A percentile compares a stretch with the other conserved stretches of the same genome.
These are phyloP conservation scores for Cantharis flavilabris DNA, from an alignment of 2,888 invertebrate species.

Conservation along the genomic window DNA sequence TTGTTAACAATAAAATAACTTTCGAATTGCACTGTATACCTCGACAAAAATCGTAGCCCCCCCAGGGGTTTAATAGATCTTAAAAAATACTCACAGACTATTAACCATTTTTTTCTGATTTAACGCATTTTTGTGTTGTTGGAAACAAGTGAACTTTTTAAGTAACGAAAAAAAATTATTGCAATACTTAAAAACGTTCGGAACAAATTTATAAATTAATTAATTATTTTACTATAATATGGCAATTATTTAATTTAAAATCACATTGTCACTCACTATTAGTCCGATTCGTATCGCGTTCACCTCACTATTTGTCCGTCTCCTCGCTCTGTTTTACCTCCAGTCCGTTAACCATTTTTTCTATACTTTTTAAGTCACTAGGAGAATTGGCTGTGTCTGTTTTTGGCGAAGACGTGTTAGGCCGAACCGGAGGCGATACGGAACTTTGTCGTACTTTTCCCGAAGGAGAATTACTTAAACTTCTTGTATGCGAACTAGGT, in stretches of 20 bases:
- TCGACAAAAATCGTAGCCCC: not conserved
- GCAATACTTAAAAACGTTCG: not conserved
- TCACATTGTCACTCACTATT: slow-evolving; percentile 1
- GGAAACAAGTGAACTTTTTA: slow-evolving; percentile 2
- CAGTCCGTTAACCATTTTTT: slow-evolving; percentile 95
- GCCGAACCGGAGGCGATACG: slow-evolving; percentile 62
- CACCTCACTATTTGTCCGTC: slow-evolving; percentile 48
- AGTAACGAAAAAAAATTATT: slow-evolving; percentile 1
- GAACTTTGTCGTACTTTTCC: slow-evolving; percentile 55
- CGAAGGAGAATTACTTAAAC: slow-evolving; percentile 66
- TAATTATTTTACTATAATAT: not conserved
- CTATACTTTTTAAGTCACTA: slow-evolving; percentile 92
- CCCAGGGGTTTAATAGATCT: not conserved
- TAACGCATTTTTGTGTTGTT: not conserved
- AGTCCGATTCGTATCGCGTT: slow-evolving; percentile 2
- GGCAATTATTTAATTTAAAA: slow-evolving; percentile 9
- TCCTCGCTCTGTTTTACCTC: slow-evolving; percentile 75
- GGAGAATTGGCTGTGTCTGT: slow-evolving; percentile 63
- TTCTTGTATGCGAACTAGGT: slow-evolving; percentile 71
- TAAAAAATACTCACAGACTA: not conserved
- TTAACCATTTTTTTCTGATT: not conserved
- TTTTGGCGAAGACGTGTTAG: slow-evolving; percentile 62
- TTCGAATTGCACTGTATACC: not conserved
- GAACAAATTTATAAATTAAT: not conserved
- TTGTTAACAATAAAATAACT: not conserved